Evolutionary conservation across 2,797 vertebrate genomes (phyloP), one percentile per base, ranked within the genome.

Genomic region (Phylloscopus collybita): DNA sequence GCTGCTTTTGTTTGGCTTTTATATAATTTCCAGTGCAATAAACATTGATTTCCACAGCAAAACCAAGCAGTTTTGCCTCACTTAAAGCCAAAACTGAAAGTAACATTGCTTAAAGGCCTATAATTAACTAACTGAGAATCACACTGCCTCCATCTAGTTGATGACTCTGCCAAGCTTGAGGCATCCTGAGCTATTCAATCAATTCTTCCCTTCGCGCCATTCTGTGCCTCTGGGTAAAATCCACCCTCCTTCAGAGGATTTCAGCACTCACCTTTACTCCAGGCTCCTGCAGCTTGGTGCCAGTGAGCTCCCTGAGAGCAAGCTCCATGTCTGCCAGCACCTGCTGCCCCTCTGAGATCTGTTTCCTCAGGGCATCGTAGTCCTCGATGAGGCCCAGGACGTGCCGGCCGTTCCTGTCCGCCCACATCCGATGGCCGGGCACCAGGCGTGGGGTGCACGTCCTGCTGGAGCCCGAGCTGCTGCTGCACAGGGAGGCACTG

Each of bases 381-480:
- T 99, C 99, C 94, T 99, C 99, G 0, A 98, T 97, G 87, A 99
- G 97, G 6, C 99, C 99, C 44, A 99, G 95, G 42, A 99, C 88
- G 0, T 99, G 98, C 18, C 97, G 98, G 3, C 99, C 99, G 1
- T 87, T 98, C 69, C 97, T 97, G 95, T 96, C 98, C 3, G 98
- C 99, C 99, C 99, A 99, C 93, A 98, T 93, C 2, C 95, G 96
- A 88, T 98, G 98, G 2, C 98, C 98, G 1, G 98, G 98, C 67
- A 99, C 98, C 11, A 98, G 94, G 9, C 97, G 98, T 1, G 98
- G 98, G 56, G 97, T 95, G 10, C 93, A 92, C 0, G 97, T 88
- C 13, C 80, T n/a, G 14, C 98, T 98, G 66, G 98, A 97, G 16
- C 93, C 95, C 0, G 98, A 99, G 80, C 96, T 97, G 93, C 97